A percentile compares a stretch with the other conserved stretches of the same genome.
phyloP scores from a whole-genome alignment of 2,113 vertebrate genomes.

The Tympanuchus pallidicinctus region DNA sequence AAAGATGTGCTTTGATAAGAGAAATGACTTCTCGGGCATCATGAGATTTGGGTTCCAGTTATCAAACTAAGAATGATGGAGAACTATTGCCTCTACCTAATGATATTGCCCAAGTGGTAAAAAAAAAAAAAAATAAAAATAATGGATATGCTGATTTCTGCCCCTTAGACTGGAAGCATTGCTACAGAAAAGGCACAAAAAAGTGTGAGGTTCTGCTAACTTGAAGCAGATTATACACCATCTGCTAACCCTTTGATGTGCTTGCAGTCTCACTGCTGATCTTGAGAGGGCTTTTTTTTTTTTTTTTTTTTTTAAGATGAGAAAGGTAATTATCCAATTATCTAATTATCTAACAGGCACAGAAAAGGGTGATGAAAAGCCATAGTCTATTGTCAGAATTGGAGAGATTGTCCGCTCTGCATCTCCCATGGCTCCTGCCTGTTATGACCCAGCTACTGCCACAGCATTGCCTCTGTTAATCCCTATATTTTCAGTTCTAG shows the following conservation, averaged over 20 bases:
- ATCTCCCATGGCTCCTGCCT: neutral
- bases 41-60: neutral
- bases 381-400: neutral
- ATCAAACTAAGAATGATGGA: neutral
- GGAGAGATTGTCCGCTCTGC: rapidly evolving
- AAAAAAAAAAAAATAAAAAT: neutral
- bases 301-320: neutral
- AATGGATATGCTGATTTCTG: neutral
- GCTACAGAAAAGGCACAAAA: neutral
- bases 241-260: neutral
- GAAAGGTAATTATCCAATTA: neutral
- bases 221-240: neutral
- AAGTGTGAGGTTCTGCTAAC: neutral
- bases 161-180: neutral
- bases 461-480: neutral
- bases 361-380: neutral
- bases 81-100: neutral
- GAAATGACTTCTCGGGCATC: neutral
- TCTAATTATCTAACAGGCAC: neutral
- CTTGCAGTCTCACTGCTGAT: neutral
- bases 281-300: neutral
- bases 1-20: neutral
- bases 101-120: neutral
- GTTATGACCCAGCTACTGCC: neutral
- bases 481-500: neutral